Evolutionary conservation across 1,140 invertebrate species (phyloP).

Genomic region (Dinothrombium tinctorium): DNA sequence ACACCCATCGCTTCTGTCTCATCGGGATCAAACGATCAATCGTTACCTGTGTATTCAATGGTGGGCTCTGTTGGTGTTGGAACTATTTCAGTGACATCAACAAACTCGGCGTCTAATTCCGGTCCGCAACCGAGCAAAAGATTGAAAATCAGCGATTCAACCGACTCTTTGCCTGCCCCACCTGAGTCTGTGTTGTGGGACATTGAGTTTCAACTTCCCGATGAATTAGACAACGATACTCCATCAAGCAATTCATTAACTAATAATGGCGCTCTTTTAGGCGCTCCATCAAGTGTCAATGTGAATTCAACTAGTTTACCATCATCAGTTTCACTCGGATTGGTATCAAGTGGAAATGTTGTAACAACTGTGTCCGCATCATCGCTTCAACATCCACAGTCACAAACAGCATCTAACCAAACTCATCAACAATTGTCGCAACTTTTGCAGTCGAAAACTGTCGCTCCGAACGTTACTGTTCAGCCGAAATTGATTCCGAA

Average conservation of each 20-base stretch:
- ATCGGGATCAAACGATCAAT: too few species aligned
- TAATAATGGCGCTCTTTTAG: conserved; percentile 3
- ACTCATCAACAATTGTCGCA: conserved; percentile 12
- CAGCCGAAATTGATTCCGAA: background rate
- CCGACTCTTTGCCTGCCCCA: conserved; percentile 4
- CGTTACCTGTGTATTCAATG: too few species aligned
- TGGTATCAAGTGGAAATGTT: background rate
- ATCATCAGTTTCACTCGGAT: conserved; percentile 5
- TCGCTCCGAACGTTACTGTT: conserved; percentile 6
- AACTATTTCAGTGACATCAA: too few species aligned
- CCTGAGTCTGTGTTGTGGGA: conserved; percentile 5
- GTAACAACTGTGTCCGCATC: conserved; percentile 1
- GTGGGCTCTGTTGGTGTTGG: too few species aligned
- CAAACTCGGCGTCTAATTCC: background rate
- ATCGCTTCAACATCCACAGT: conserved; percentile 10
- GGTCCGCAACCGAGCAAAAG: conserved; percentile 9
- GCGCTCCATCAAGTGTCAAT: conserved; percentile 1
- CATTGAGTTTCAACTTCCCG: conserved; percentile 10
- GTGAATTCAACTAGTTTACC: conserved; percentile 5
- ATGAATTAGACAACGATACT: conserved; percentile 10
- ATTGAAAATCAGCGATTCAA: conserved; percentile 10
- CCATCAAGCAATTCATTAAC: background rate
- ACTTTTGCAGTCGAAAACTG: conserved; percentile 7
- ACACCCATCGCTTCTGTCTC: too few species aligned
- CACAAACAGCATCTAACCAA: conserved; percentile 5